Base-by-base conservation (phyloP, 2,113 vertebrate genomes). In the Corynorhinus townsendii region DNA sequence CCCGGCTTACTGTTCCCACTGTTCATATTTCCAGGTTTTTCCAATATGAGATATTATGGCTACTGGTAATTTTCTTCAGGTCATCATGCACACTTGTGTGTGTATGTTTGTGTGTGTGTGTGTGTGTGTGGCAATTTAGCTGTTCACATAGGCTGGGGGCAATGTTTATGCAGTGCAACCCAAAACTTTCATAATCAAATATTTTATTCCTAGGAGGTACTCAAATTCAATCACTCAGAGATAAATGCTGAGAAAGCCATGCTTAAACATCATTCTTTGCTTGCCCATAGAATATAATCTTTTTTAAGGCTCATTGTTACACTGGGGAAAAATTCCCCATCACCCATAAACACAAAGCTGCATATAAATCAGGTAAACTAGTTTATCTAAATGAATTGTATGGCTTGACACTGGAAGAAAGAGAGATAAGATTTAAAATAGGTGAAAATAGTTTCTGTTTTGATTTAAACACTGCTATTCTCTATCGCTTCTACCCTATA, bases 241-340 rank as follows among this genome's bases (percentile, higher is more conserved):
- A 97, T 85, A 97, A 97, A 97, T 94, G 97, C 96, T 84, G 69
- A 92, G 79, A 97, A 97, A 98, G 95, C 94, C 97, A 98, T 98
- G 98, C 97, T 98, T 98, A 98, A 98, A 98, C 96, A 98, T 98
- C 96, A 97, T 97, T 92, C 95, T 96, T 96, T 97, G 95, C 86
- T 77, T 97, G 94, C 96, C 92, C 47, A 95, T 56, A 91, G 96
- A 97, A 95, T 89, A 96, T 93, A 98, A 98, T 97, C 97, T 91
- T 96, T 97, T 97, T 97, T 35, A 97, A 98, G 90, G 89, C 90
- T 97, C 97, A 96, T 96, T 86, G 49, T 97, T 96, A 97, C 96
- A 94, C 87, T 93, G 83, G 97, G 87, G 90, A 96, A 96, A 97
- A 98, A 97, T 91, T 97, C 94, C 90, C 92, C 89, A 47, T 93